A percentile compares a stretch with the other conserved stretches of the same genome.
Conservation (phyloP, 2,797 vertebrate genomes). For the Moxostoma hubbsi region DNA sequence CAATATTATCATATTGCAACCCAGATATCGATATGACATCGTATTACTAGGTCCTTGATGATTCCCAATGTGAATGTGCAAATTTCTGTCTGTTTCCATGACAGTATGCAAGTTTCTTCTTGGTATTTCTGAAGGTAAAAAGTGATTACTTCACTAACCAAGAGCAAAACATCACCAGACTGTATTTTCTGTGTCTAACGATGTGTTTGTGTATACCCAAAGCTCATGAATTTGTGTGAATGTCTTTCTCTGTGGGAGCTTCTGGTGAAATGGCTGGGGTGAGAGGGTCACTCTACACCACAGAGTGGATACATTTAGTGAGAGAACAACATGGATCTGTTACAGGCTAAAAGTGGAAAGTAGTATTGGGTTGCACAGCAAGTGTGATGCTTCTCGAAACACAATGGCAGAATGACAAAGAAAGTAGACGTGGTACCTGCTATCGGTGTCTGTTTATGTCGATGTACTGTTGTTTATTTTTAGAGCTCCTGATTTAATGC, state of each 20-base stretch:
- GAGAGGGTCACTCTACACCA: conserved; percentile 69
- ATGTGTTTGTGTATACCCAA: conserved; percentile 7
- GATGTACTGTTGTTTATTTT: neutral
- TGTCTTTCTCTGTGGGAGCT: conserved; percentile 48
- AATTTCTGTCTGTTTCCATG: conserved; percentile 6
- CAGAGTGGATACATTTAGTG: conserved; percentile 61
- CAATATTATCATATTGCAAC: too few species aligned
- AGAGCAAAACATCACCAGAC: conserved; percentile 69
- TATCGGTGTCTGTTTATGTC: neutral
- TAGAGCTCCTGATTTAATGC: neutral
- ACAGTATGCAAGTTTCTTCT: conserved; percentile 91
- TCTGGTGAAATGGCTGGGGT: conserved; percentile 52
- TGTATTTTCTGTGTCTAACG: conserved; percentile 35
- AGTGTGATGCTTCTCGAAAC: conserved; percentile 61
- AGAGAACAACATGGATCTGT: conserved; percentile 66
- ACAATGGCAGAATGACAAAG: conserved; percentile 66
- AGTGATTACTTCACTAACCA: conserved; percentile 66
- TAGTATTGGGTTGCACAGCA: conserved; percentile 77
- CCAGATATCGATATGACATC: too few species aligned
- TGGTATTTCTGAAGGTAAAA: conserved; percentile 87
- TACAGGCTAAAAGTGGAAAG: conserved; percentile 81
- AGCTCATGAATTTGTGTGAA: neutral
- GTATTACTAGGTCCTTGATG: too few species aligned
- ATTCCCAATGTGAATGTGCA: neutral
- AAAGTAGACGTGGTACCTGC: conserved; percentile 17